Conservation (phyloP, 2,797 vertebrate species). For the Sebastes alutus region DNA sequence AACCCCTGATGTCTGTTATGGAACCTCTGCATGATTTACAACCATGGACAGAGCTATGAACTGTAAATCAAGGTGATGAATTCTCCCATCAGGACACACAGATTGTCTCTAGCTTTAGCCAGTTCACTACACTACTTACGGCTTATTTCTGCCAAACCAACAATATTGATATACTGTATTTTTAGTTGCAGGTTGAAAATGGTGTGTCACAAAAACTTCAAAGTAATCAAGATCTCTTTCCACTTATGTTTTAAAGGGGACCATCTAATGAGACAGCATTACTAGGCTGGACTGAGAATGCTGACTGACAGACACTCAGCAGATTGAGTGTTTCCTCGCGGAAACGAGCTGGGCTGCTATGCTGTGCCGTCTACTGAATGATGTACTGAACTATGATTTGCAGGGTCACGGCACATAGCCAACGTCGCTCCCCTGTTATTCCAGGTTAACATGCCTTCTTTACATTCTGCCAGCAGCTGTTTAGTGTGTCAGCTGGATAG, state of each 20-base stretch:
- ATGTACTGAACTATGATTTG: conserved; percentile 1
- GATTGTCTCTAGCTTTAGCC: background rate
- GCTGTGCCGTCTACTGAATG: conserved; percentile 14
- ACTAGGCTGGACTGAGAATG: background rate
- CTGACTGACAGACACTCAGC: conserved; percentile 41
- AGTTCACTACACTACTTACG: background rate
- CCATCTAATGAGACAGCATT: conserved; percentile 11
- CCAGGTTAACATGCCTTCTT: conserved; percentile 11
- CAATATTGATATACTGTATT: background rate
- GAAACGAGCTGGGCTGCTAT: background rate
- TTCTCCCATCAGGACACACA: background rate
- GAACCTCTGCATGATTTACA: conserved; percentile 4
- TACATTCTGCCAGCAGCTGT: conserved; percentile 9
- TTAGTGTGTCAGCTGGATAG: background rate
- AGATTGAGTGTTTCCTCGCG: conserved; percentile 31
- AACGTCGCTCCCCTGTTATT: background rate
- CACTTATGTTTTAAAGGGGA: conserved; percentile 10
- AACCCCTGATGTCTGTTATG: background rate
- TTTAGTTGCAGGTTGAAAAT: background rate
- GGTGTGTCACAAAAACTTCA: conserved; percentile 7
- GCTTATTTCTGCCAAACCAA: background rate
- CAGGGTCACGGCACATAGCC: conserved; percentile 5
- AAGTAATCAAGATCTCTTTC: conserved; percentile 15
- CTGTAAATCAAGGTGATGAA: background rate
- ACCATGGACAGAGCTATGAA: background rate